Evolutionary conservation across 2,113 vertebrate genomes (phyloP).

Genomic region (Lynx canadensis): DNA sequence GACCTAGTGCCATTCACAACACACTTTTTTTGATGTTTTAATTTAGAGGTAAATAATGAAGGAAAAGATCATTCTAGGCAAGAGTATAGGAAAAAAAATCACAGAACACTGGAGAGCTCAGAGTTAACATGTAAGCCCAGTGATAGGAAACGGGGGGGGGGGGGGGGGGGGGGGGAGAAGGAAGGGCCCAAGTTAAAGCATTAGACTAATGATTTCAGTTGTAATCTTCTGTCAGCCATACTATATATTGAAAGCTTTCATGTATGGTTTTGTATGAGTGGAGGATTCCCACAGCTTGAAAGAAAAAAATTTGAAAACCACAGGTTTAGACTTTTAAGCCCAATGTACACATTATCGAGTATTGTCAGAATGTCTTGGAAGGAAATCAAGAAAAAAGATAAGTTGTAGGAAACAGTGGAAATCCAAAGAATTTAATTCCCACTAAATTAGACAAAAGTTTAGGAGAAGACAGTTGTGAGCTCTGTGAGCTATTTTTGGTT

Average conservation of each 20-base stretch:
- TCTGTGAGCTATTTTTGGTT: neutral
- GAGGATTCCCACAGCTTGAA: neutral
- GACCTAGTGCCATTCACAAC: neutral
- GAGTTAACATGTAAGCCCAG: neutral
- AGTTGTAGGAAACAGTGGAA: constrained; percentile 1
- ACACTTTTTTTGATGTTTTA: constrained; percentile 40
- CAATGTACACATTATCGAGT: constrained; percentile 8
- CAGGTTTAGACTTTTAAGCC: neutral
- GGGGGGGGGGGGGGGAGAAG: too few relatives aligned
- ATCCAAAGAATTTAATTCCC: constrained; percentile 25
- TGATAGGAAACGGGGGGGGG: neutral
- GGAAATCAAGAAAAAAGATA: neutral
- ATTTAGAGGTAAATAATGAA: constrained; percentile 40
- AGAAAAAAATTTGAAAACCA: constrained; percentile 7
- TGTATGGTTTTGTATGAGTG: constrained; percentile 19
- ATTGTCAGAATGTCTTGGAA: constrained; percentile 24
- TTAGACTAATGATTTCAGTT: neutral
- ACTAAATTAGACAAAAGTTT: constrained; percentile 7
- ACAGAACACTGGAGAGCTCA: neutral
- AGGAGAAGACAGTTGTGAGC: neutral
- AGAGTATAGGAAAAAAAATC: neutral
- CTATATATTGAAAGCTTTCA: neutral
- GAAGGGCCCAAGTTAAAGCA: neutral
- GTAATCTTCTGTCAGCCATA: constrained; percentile 26
- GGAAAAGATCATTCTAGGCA: neutral